phyloP scores from a whole-genome alignment of 2,888 invertebrate species.

The Creontiades dilutus region DNA sequence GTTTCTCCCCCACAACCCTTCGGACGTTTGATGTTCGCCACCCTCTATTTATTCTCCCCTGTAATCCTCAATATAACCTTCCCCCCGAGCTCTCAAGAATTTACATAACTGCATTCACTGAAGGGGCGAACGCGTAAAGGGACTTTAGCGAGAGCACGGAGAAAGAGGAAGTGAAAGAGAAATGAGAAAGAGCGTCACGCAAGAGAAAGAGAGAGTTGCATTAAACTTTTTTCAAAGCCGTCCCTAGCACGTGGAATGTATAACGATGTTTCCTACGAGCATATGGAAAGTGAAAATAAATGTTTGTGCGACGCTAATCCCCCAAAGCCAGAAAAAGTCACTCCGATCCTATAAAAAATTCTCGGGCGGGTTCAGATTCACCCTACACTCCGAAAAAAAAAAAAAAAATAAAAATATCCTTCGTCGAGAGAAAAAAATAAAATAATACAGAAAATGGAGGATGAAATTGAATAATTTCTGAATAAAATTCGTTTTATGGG shows the following conservation, averaged over 20 bases:
- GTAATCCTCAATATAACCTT: slow-evolving; percentile 52
- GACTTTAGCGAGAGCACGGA: not conserved
- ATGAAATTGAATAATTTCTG: too few relatives aligned
- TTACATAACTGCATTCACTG: slow-evolving; percentile 66
- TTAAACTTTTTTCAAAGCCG: slow-evolving; percentile 57
- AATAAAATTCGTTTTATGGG: too few relatives aligned
- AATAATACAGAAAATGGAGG: too few relatives aligned
- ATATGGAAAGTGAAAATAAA: slow-evolving; percentile 57
- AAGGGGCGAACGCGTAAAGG: not conserved
- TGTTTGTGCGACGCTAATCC: slow-evolving; percentile 15
- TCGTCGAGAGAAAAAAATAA: too few relatives aligned
- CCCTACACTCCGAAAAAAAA: not conserved
- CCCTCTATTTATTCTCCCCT: slow-evolving; percentile 67
- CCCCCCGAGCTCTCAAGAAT: slow-evolving; percentile 61
- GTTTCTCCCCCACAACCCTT: slow-evolving; percentile 71
- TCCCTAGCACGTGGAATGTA: slow-evolving; percentile 28
- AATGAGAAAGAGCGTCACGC: too few relatives aligned
- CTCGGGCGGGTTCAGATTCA: not conserved
- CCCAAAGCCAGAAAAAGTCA: not conserved
- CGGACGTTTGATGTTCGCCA: slow-evolving; percentile 70
- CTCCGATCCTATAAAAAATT: slow-evolving; percentile 6
- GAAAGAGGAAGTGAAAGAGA: slow-evolving; percentile 24
- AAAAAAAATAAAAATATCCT: too few relatives aligned
- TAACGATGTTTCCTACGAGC: slow-evolving; percentile 14
- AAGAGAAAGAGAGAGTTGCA: slow-evolving; percentile 13